Percentiles rank a stretch among this genome's conserved stretches.
Evolutionary conservation across 2,888 invertebrate genomes (phyloP).

Genomic region (Trissonchulus sp.): DNA sequence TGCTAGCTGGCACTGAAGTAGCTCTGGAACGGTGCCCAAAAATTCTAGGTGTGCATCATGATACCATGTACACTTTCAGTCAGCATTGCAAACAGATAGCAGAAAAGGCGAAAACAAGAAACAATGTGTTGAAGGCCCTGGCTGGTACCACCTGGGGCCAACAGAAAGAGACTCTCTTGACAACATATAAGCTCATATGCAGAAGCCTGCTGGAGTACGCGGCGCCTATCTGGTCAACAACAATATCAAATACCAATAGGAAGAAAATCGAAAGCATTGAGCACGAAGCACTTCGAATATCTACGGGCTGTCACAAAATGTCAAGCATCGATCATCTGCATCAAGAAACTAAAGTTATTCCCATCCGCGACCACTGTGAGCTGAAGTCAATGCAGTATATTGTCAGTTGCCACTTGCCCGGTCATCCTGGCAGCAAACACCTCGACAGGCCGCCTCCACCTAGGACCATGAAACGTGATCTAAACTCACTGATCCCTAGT

Average conservation of each 20-base stretch:
- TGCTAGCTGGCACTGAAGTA: neutral
- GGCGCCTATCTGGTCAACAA: neutral
- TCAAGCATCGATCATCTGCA: neutral
- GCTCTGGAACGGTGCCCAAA: neutral
- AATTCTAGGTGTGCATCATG: neutral
- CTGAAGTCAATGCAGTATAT: neutral
- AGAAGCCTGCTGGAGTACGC: neutral
- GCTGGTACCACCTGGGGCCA: neutral
- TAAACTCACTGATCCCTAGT: neutral
- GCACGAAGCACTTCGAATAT: neutral
- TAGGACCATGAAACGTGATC: neutral
- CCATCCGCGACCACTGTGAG: neutral
- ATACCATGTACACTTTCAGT: neutral
- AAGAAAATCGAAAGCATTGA: neutral
- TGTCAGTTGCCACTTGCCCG: neutral
- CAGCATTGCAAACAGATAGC: neutral
- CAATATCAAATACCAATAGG: neutral
- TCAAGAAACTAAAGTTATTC: neutral
- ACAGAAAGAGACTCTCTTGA: neutral
- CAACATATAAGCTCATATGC: neutral
- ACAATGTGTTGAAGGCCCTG: neutral
- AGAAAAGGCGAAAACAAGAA: neutral
- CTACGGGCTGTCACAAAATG: constrained; percentile 19
- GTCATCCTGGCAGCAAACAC: neutral
- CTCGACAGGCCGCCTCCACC: neutral